Base-by-base conservation (phyloP, 2,113 vertebrate genomes). In the Peromyscus californicus region DNA sequence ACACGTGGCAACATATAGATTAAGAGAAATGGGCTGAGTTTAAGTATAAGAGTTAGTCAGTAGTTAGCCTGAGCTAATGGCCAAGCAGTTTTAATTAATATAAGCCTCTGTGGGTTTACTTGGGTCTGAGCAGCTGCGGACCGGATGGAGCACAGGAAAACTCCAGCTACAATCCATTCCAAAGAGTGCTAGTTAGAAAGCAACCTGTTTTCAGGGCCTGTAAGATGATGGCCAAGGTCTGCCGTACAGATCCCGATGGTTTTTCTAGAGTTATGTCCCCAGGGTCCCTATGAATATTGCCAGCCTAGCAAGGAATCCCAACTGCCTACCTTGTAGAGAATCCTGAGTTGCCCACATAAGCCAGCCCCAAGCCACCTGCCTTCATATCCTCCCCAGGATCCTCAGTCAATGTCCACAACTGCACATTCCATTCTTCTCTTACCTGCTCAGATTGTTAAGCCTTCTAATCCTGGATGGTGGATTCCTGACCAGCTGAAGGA, bases 131-230 rank as follows among this genome's bases (percentile, higher is more conserved):
- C 8, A 9, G 51, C 51, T 51, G 51, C 10, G 51, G 8, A 51
- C 51, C 8, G 10, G 51, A 11, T 10, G 51, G 51, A 11, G 9
- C 10, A 11, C 51, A 51, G 51, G 51, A 51, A 51, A 51, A 51
- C 51, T 51, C 51, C 51, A 51, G 51, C 51, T 51, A 8, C 51
- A 51, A 51, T 74, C 33, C 78, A 7, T 39, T 24, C 76, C 79
- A 85, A 72, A 39, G 26, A 24, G 12, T 9, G 48, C 29, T 13
- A 16, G 9, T 0, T 45, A 79, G 17, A 39, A 29, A 67, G 16
- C 9, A 11, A 1, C 17, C 29, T 3, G 7, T 19, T 42, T 19
- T 33, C 16, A 4, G 13, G 13, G 5, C 78, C 67, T 5, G 0
- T 29, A 26, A 59, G 74, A 48, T 57, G 51, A 65, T 4, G 36